phyloP scores from a whole-genome alignment of 2,888 invertebrate genomes.

The Nycteola revayana region DNA sequence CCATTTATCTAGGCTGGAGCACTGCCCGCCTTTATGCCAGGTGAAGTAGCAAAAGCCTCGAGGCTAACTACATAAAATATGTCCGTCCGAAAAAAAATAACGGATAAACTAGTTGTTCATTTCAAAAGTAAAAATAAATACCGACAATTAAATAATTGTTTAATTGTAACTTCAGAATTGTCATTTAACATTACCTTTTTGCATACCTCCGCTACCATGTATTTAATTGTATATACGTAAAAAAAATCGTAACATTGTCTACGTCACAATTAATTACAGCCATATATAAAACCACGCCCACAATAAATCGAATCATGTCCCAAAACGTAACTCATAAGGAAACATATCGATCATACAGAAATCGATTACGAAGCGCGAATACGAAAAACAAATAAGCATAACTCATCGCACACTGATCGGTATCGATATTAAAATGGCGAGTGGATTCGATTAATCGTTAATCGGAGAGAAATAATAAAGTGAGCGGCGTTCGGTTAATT shows the following conservation, averaged over 20 bases:
- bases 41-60: too few relatives aligned
- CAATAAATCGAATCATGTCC: constrained; percentile 42
- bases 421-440: constrained; percentile 72
- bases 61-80: too few relatives aligned
- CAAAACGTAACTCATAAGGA: constrained; percentile 28
- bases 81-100: too few relatives aligned
- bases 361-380: constrained; percentile 41
- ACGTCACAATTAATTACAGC: constrained; percentile 20
- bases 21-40: too few relatives aligned
- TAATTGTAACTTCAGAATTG: too few relatives aligned
- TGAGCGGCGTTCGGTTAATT: constrained; percentile 64
- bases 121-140: too few relatives aligned
- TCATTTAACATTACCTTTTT: too few relatives aligned
- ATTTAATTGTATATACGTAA: too few relatives aligned
- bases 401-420: constrained; percentile 63
- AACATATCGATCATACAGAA: constrained; percentile 36
- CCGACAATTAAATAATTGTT: too few relatives aligned
- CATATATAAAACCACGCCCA: constrained; percentile 23
- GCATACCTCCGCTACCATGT: too few relatives aligned
- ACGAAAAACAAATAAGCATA: constrained; percentile 73
- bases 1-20: too few relatives aligned
- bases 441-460: constrained; percentile 74
- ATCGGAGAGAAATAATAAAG: constrained; percentile 66
- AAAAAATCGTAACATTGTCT: constrained; percentile 1
- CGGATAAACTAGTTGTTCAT: too few relatives aligned